Percentiles rank a stretch among this genome's conserved stretches.
Evolutionary conservation across 2,113 vertebrate species (phyloP).

Genomic region (Arvicanthis niloticus): DNA sequence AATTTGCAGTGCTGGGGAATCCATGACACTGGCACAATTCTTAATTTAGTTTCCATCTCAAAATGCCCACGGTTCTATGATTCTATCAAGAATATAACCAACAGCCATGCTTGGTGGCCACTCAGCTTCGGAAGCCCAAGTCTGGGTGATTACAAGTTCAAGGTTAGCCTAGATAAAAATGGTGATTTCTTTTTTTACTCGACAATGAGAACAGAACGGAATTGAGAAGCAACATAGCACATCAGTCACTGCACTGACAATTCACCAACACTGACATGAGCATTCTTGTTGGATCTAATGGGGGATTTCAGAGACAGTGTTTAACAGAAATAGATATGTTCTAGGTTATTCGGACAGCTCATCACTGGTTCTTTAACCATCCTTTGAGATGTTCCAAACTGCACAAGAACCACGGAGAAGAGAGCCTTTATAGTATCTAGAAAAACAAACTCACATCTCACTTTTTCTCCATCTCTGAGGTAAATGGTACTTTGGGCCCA

Average conservation of each 20-base stretch:
- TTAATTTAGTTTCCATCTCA: constrained; percentile 40
- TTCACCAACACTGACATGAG: neutral
- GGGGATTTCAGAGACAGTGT: neutral
- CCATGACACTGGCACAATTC: neutral
- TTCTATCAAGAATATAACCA: constrained; percentile 9
- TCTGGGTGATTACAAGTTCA: neutral
- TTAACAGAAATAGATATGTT: neutral
- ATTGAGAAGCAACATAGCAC: constrained; percentile 17
- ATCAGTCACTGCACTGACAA: neutral
- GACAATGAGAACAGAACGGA: neutral
- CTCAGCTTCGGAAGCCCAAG: neutral
- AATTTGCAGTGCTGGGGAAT: neutral
- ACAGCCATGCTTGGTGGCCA: neutral
- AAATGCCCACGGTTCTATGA: neutral
- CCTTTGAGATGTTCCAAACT: neutral
- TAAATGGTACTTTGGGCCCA: neutral
- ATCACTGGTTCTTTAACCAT: too few species aligned
- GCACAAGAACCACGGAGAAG: neutral
- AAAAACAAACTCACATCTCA: neutral
- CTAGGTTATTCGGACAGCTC: neutral
- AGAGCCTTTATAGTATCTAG: neutral
- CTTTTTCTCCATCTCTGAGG: neutral
- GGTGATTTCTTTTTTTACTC: neutral
- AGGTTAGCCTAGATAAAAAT: neutral
- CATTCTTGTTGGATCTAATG: neutral